A percentile compares a stretch with the other conserved stretches of the same genome.
Evolutionary conservation across 2,113 vertebrate species (phyloP).

Genomic region (Cephalopterus ornatus): DNA sequence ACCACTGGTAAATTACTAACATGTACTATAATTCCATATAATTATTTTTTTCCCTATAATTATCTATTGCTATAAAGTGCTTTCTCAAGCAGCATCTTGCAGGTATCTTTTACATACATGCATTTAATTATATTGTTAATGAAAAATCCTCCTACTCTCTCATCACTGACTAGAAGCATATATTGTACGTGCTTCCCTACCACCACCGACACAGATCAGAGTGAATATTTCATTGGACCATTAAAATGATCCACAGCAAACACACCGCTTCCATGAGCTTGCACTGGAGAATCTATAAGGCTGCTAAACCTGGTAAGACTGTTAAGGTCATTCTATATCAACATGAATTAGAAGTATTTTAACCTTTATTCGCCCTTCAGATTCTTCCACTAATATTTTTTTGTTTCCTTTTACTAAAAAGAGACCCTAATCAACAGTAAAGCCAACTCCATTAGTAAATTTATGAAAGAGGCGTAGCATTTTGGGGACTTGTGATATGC

Average conservation of each 20-base stretch:
- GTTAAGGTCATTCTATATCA: not conserved
- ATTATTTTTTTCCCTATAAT: not conserved
- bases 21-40: not conserved
- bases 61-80: not conserved
- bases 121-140: slow-evolving; percentile 19
- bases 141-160: slow-evolving; percentile 8
- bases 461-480: not conserved
- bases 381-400: not conserved
- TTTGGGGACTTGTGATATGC: not conserved
- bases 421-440: not conserved
- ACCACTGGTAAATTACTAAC: not conserved
- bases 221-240: not conserved
- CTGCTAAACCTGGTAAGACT: not conserved
- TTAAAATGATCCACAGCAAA: slow-evolving; percentile 6
- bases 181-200: not conserved
- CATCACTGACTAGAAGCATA: not conserved
- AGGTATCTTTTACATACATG: slow-evolving; percentile 6
- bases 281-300: not conserved
- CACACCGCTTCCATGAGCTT: not conserved
- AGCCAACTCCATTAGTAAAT: not conserved
- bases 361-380: not conserved
- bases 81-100: not conserved
- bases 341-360: not conserved
- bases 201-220: not conserved
- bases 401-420: not conserved